A percentile compares a stretch with the other conserved stretches of the same genome.
phyloP scores from a whole-genome alignment of 2,888 invertebrate genomes.

The Acronicta psi region DNA sequence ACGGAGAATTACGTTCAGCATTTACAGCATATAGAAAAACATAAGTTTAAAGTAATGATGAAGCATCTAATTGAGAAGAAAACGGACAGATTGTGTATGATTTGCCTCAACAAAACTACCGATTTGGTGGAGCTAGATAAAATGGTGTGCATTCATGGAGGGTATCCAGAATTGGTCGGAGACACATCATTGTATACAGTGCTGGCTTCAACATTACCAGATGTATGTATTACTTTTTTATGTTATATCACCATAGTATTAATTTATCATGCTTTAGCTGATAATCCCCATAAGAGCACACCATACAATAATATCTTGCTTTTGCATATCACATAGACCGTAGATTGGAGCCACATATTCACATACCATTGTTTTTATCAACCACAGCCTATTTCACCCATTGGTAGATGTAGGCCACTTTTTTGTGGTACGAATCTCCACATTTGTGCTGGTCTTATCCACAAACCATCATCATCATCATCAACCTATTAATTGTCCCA shows the following conservation, averaged over 20 bases:
- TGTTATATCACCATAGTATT: not conserved
- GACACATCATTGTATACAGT: conserved; percentile 71
- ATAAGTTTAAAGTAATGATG: conserved; percentile 76
- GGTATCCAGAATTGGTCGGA: conserved; percentile 75
- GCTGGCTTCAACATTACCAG: conserved; percentile 72
- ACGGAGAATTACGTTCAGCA: conserved; percentile 65
- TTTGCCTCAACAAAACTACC: conserved; percentile 72
- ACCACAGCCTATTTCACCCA: too few species aligned
- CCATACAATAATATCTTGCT: too few species aligned
- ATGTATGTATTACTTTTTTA: conserved; percentile 69
- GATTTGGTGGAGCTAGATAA: conserved; percentile 69
- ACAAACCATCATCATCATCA: too few species aligned
- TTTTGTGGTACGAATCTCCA: too few species aligned
- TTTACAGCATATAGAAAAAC: conserved; percentile 80
- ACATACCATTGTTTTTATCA: too few species aligned
- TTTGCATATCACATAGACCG: too few species aligned
- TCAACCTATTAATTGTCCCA: too few species aligned
- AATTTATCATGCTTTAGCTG: not conserved
- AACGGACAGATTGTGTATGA: conserved; percentile 72
- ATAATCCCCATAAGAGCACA: too few species aligned
- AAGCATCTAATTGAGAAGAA: conserved; percentile 71
- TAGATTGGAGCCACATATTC: too few species aligned
- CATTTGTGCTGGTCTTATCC: too few species aligned
- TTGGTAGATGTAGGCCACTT: too few species aligned
- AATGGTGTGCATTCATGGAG: conserved; percentile 74